Percentiles rank a stretch among this genome's conserved stretches.
phyloP scores from a whole-genome alignment of 1,140 invertebrate genomes.

The Lepidurus packardi region DNA sequence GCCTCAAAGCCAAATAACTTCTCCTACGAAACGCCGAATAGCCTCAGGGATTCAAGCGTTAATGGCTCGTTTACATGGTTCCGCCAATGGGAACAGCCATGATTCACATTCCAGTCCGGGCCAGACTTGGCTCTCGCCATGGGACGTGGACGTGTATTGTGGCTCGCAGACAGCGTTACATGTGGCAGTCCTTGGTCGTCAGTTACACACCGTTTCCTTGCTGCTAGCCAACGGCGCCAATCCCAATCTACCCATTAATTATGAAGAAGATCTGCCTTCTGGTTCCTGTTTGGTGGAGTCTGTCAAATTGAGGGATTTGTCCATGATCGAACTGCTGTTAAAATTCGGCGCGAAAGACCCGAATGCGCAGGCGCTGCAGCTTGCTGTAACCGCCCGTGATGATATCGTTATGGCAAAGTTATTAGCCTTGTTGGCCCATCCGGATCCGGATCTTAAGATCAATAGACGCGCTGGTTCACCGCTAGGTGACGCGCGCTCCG shows the following conservation, averaged over 20 bases:
- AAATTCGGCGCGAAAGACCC: constrained; percentile 81
- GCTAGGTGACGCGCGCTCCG: constrained; percentile 58
- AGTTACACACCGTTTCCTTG: constrained; percentile 64
- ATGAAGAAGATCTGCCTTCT: constrained; percentile 38
- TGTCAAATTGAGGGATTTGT: constrained; percentile 57
- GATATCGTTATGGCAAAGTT: constrained; percentile 66
- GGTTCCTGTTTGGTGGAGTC: constrained; percentile 59
- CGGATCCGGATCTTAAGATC: constrained; percentile 78
- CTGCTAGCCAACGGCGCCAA: constrained; percentile 63
- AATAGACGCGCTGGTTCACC: constrained; percentile 73
- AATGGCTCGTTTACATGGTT: constrained; percentile 66
- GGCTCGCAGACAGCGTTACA: constrained; percentile 69
- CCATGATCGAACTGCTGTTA: constrained; percentile 67
- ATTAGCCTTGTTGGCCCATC: constrained; percentile 63
- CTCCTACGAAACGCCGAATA: constrained; percentile 65
- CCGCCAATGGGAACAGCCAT: background rate
- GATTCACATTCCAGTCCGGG: constrained; percentile 35
- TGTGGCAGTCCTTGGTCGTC: constrained; percentile 67
- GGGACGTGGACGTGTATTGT: constrained; percentile 69
- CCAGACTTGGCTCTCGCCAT: constrained; percentile 57
- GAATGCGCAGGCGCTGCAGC: constrained; percentile 69
- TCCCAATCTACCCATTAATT: constrained; percentile 54
- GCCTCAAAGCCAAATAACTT: constrained; percentile 41
- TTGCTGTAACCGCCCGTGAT: constrained; percentile 63
- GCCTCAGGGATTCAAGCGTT: constrained; percentile 81